These are phyloP conservation scores for Drosophila pectinifera DNA, from an alignment of 1,140 invertebrate genomes.

Conservation along the genomic window DNA sequence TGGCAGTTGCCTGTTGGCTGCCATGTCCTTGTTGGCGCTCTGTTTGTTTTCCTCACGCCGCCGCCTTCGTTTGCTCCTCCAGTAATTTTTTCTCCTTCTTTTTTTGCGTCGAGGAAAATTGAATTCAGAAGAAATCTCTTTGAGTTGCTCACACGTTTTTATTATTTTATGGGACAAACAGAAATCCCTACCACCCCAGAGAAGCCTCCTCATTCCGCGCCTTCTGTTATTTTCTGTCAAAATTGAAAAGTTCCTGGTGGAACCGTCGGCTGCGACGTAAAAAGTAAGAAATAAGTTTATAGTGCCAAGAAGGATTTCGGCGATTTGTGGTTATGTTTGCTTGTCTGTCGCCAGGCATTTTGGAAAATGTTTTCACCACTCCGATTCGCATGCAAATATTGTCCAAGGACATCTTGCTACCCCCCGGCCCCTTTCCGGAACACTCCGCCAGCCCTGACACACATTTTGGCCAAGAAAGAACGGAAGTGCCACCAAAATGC, in stretches of 20 bases:
- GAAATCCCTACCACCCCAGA: constrained; percentile 16
- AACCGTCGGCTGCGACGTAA: constrained; percentile 23
- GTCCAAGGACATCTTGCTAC: constrained; percentile 47
- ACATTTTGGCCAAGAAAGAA: constrained; percentile 51
- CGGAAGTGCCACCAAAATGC: constrained; percentile 66
- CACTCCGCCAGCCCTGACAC: constrained; percentile 59
- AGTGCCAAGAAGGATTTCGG: constrained; percentile 31
- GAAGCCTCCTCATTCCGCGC: neutral
- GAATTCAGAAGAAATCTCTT: constrained; percentile 76
- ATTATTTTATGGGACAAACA: constrained; percentile 74
- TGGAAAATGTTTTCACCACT: constrained; percentile 33
- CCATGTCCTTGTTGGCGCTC: constrained; percentile 63
- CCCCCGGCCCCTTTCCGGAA: neutral
- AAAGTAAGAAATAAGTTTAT: constrained; percentile 46
- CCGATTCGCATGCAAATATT: constrained; percentile 49
- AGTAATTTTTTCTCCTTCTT: constrained; percentile 8
- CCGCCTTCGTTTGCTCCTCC: constrained; percentile 14
- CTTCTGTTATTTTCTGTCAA: constrained; percentile 40
- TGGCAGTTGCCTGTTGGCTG: constrained; percentile 28
- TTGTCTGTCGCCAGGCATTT: constrained; percentile 35
- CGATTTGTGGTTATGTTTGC: constrained; percentile 41
- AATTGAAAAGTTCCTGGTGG: constrained; percentile 60
- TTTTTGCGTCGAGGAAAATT: constrained; percentile 54
- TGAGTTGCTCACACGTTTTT: constrained; percentile 70
- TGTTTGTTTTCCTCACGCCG: constrained; percentile 20